These are phyloP conservation scores for Stramonita haemastoma DNA, from an alignment of 2,888 invertebrate species.

Conservation along the genomic window DNA sequence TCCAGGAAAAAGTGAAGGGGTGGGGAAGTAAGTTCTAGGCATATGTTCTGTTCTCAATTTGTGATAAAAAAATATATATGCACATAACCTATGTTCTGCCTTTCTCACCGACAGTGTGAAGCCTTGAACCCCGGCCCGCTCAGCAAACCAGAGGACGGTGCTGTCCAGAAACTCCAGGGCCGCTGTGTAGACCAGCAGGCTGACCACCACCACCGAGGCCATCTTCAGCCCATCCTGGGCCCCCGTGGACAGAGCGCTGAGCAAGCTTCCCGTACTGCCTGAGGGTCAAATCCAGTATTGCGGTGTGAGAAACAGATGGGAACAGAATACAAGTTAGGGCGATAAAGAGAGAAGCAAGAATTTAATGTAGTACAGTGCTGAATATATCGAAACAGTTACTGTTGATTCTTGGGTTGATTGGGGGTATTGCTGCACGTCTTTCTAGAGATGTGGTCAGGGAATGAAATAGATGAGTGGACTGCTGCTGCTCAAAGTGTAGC, in stretches of 20 bases:
- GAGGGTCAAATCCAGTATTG: not conserved
- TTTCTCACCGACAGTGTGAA: constrained; percentile 38
- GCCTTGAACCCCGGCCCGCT: constrained; percentile 37
- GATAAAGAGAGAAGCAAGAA: no score
- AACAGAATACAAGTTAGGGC: no score
- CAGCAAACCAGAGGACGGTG: constrained; percentile 47
- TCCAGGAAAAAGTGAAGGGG: not conserved
- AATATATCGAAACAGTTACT: no score
- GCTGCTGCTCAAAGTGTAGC: no score
- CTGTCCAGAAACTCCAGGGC: constrained; percentile 43
- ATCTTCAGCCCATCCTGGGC: constrained; percentile 41
- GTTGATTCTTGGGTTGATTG: no score
- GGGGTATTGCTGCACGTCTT: no score
- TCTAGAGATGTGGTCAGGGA: no score
- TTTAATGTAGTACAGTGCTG: no score
- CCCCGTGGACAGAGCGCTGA: constrained; percentile 45
- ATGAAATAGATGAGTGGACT: no score
- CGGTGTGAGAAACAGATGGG: no score
- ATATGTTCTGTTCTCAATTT: no score
- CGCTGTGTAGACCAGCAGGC: constrained; percentile 44
- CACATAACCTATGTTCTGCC: not conserved
- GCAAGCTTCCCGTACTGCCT: constrained; percentile 40
- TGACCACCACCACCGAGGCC: constrained; percentile 39
- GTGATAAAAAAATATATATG: not conserved
- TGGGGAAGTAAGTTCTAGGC: not conserved